Percentiles rank a stretch among this genome's conserved stretches.
phyloP scores from a whole-genome alignment of 2,888 invertebrate species.

The Rhyacophila evoluta region DNA sequence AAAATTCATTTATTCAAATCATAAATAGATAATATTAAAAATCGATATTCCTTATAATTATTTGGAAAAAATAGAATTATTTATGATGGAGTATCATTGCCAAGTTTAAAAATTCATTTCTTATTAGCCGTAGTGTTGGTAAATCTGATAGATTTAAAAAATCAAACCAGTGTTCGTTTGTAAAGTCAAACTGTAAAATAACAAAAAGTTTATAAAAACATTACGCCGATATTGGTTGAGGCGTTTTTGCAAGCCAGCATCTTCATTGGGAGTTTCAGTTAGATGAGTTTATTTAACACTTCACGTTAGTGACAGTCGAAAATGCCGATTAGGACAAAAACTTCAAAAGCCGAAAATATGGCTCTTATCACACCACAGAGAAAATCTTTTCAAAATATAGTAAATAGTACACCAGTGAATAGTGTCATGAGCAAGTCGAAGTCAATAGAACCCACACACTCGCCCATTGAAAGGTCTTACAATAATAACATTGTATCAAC shows the following conservation, averaged over 20 bases:
- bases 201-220: no score
- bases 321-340: neutral
- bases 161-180: neutral
- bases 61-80: no score
- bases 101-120: no score
- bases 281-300: no score
- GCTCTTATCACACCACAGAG: neutral
- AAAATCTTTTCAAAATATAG: conserved; percentile 13
- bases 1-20: no score
- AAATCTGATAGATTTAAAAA: neutral
- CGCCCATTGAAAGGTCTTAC: conserved; percentile 38
- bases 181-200: no score
- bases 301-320: neutral
- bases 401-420: conserved; percentile 42
- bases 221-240: no score
- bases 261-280: neutral
- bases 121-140: neutral
- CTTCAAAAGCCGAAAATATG: neutral
- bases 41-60: no score
- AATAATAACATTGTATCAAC: neutral
- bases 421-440: neutral
- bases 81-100: no score
- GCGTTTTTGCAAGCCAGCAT: no score
- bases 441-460: conserved; percentile 34
- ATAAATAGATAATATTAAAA: no score